Evolutionary conservation across 2,113 vertebrate genomes (phyloP), one percentile per base, ranked within the genome.

Genomic region (Amphiprion ocellaris): DNA sequence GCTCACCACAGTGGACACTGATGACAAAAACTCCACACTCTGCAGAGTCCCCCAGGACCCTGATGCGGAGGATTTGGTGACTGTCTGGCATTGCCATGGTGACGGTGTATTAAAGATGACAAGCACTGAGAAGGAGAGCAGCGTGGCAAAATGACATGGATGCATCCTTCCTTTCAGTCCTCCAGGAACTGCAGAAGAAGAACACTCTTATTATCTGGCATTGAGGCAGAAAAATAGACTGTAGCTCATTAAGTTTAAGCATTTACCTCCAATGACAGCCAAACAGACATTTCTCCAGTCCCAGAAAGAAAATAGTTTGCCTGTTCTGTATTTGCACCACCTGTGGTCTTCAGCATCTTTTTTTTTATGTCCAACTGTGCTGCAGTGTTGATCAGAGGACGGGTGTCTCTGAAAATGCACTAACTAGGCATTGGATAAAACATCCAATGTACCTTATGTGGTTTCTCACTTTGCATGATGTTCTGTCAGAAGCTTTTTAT

Each of bases 21-120:
- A 93, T 62, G 19, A 92, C 69, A 55, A 93, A 94, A 82, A 92
- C 56, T 1, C 91, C 89, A 28, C 91, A 66, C 66, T 87, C 85
- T 1, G 44, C 56, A 15, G 89, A 90, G 56, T 89, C 89, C 88
- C 90, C 92, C 54, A 87, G 70, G 53, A 93, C 91, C n/a, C 81
- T 75, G 81, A 94, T 89, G 16, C 79, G 52, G 37, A 94, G 92
- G 67, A 64, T 54, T 73, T 75, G 81, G 37, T 47, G 59, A 52
- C 41, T 60, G 67, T 76, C 73, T 63, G 6, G 28, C 71, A 68
- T 90, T 39, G 90, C 83, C 91, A 92, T 92, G 79, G 83, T 64
- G 95, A 96, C 33, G 91, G 53, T n/a, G 14, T 39, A 49, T 85
- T 71, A 82, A 74, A 81, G 55, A 49, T 59, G 63, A 83, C 65